Conservation (phyloP, 2,797 vertebrate genomes). For the Brachyalestes nurse region DNA sequence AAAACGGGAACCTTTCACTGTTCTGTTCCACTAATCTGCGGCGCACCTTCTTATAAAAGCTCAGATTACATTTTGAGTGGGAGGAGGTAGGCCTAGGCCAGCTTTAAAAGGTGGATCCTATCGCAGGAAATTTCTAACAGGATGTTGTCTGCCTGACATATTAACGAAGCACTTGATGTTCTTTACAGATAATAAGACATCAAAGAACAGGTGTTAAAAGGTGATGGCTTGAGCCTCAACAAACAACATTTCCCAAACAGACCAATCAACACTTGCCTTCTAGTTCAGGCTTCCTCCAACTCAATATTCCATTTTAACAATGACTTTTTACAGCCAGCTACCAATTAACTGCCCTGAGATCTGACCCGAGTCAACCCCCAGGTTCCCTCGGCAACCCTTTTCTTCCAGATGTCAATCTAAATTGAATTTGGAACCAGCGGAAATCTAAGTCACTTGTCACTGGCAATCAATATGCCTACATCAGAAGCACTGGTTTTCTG, state of each 20-base stretch:
- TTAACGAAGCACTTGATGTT: slow-evolving; percentile 11
- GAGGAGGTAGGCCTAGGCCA: neutral
- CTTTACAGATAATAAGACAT: neutral
- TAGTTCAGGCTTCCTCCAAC: neutral
- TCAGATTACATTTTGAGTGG: slow-evolving; percentile 6
- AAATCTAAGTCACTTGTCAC: neutral
- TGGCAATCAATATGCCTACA: neutral
- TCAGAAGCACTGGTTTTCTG: neutral
- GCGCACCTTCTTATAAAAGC: neutral
- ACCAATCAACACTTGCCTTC: neutral
- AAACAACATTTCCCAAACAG: neutral
- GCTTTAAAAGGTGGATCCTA: neutral
- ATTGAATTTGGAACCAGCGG: neutral
- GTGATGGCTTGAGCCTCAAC: slow-evolving; percentile 4
- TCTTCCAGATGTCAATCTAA: neutral
- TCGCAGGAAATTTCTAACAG: slow-evolving; percentile 14
- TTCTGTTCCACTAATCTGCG: neutral
- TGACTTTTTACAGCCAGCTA: slow-evolving; percentile 5
- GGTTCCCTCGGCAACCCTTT: neutral
- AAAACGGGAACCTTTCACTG: neutral
- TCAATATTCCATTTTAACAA: neutral
- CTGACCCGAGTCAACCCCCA: neutral
- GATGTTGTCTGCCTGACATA: slow-evolving; percentile 1
- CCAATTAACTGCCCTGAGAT: neutral
- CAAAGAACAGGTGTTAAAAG: slow-evolving; percentile 15